Base-by-base conservation (phyloP, 2,797 vertebrate genomes). In the Cottoperca gobio region DNA sequence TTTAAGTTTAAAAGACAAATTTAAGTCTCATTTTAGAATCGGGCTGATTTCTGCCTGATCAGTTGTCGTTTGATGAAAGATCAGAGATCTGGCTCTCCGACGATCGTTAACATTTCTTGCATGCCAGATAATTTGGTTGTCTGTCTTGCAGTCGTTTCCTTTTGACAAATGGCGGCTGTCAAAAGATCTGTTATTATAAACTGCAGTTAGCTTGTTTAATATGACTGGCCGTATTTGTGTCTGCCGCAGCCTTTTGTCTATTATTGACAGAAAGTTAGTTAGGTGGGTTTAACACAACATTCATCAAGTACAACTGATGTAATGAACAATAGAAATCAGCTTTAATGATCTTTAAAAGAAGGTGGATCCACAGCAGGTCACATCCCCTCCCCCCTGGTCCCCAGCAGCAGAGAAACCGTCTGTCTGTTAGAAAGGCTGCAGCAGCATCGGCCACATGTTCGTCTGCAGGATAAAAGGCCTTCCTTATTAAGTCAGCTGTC, bases 401-500 rank as follows among this genome's bases (percentile, higher is more conserved):
- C 23, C 60, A 37, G 17, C 35, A 62, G 50, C 68, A 57, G 59
- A 58, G 48, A 61, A 68, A 71, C 37, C 4, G 52, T 50, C 61
- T 48, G 65, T 48, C 54, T 63, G 67, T 43, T 26, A 33, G 12
- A 68, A 39, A 70, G 64, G 69, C 73, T 61, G 54, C 59, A 21
- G 64, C 58, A 73, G 69, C 72, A 65, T 75, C 39, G 2, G 68
- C 76, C 80, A 88, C 84, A 79, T 73, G 81, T 81, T 86, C 17
- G 40, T 82, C 73, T 81, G 55, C 72, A 65, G 72, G 81, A 89
- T 85, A 71, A 88, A 87, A 89, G 70, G 66, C 43, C 77, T 45
- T 84, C 66, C 78, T 89, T 66, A 76, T 81, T 65, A 79, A 85
- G 83, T 91, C 89, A 88, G 86, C 87, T 91, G 84, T 88, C 85